Base-by-base conservation (phyloP, 2,797 vertebrate genomes). In the Phrynocephalus forsythii region DNA sequence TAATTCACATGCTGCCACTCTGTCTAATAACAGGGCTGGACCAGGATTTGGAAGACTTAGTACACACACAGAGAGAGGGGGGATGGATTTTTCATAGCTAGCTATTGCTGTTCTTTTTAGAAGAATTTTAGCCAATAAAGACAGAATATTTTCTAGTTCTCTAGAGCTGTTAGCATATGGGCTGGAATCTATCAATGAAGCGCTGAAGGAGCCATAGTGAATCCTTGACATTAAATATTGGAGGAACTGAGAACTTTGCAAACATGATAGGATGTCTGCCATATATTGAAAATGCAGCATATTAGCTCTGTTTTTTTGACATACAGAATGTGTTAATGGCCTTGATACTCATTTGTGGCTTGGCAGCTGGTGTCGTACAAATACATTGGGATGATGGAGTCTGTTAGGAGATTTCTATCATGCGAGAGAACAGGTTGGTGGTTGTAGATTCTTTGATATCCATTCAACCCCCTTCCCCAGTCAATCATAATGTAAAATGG, bases 341-440 rank as follows among this genome's bases (percentile, higher is more conserved):
- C 87, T 90, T 15, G 15, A 5, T 89, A 11, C 1, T 77, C 90
- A 60, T 77, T 89, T 86, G 77, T 90, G 24, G 66, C 5, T 89
- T 16, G 44, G 26, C 86, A 89, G 11, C 15, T 87, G 66, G 80
- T 66, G 80, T 18, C 67, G 87, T 87, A 79, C 63, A 52, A 84
- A 63, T 88, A 56, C 71, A 24, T 28, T 78, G 30, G 88, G 50
- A 93, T 79, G 28, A 90, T 72, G 9, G 28, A 79, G 8, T 82
- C 26, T 56, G 68, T 85, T 84, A 69, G 0, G 86, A 1, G 73
- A 26, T 73, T 92, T 83, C 60, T 73, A n/a, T 79, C 5, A 22
- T 10, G 26, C 5, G 1, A 3, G 24, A 67, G 79, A 10, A 83
- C 71, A 86, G 76, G 38, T 66, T 66, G 44, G 52, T 44, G n/a